Percentiles rank a stretch among this genome's conserved stretches.
phyloP scores from a whole-genome alignment of 2,888 invertebrate genomes.

The Drosophila multiciliata region DNA sequence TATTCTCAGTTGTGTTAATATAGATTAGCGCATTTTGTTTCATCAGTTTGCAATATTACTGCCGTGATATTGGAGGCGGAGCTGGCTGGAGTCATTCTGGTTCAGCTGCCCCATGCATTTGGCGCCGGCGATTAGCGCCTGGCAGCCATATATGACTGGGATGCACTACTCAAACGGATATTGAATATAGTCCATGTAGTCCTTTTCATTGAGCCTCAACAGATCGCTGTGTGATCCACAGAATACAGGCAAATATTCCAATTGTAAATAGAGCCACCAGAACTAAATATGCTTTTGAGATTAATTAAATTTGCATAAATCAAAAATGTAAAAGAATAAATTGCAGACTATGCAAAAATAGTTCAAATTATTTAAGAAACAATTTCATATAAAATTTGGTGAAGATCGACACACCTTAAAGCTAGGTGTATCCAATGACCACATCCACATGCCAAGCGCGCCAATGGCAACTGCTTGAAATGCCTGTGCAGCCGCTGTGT shows the following conservation, averaged over 20 bases:
- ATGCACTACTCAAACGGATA: constrained; percentile 99
- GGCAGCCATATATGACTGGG: constrained; percentile 98
- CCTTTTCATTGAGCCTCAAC: constrained; percentile 95
- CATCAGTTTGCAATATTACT: constrained; percentile 99
- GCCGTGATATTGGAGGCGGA: constrained; percentile 99
- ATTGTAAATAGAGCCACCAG: constrained; percentile 98
- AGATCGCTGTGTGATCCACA: constrained; percentile 98
- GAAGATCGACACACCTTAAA: constrained; percentile 39
- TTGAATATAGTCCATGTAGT: constrained; percentile 97
- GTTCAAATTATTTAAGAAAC: neutral
- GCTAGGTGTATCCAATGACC: constrained; percentile 3
- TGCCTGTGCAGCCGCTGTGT: constrained; percentile 19
- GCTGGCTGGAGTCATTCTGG: constrained; percentile 99
- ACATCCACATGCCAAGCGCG: constrained; percentile 42
- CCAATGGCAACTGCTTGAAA: constrained; percentile 19
- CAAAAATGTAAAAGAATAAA: neutral
- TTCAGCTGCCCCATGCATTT: constrained; percentile 99
- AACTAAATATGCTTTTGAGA: constrained; percentile 89
- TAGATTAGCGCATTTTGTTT: constrained; percentile 99
- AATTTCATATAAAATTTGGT: neutral
- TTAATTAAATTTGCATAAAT: neutral
- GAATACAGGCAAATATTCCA: constrained; percentile 99
- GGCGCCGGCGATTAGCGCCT: constrained; percentile 98
- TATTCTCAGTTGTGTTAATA: constrained; percentile 95
- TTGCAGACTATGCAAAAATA: neutral